Percentiles rank a stretch among this genome's conserved stretches.
Conservation (phyloP, 2,888 invertebrate genomes). For the Rhagophthalmus giganteus region DNA sequence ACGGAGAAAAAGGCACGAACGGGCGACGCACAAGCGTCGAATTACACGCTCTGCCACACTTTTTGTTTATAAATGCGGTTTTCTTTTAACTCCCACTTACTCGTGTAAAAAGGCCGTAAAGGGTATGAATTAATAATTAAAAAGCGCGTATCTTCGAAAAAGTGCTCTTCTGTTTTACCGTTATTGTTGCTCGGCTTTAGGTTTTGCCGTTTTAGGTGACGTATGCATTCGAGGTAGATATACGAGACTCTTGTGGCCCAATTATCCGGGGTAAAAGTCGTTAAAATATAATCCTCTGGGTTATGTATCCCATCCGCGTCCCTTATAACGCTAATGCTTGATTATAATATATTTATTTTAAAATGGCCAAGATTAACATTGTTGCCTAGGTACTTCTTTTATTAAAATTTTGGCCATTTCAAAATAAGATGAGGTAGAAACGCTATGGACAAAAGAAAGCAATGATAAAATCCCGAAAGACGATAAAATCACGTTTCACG, state of each 20-base stretch:
- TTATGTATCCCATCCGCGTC: conserved; percentile 9
- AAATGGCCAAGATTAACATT: conserved; percentile 7
- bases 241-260: conserved; percentile 38
- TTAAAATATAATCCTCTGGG: conserved; percentile 36
- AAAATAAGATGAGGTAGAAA: conserved; percentile 25
- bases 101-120: conserved; percentile 8
- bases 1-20: background rate
- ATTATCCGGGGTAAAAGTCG: conserved; percentile 37
- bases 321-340: conserved; percentile 13
- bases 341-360: conserved; percentile 17
- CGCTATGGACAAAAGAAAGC: conserved; percentile 13
- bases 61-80: conserved; percentile 17
- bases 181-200: conserved; percentile 11
- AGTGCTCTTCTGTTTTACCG: conserved; percentile 5
- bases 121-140: conserved; percentile 18
- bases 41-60: conserved; percentile 2
- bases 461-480: conserved; percentile 28
- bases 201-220: conserved; percentile 31
- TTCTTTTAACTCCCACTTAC: conserved; percentile 18
- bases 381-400: too few species aligned
- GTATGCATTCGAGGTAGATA: conserved; percentile 34
- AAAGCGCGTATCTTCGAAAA: conserved; percentile 9
- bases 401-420: conserved; percentile 6
- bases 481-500: conserved; percentile 34
- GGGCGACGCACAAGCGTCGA: background rate